These are phyloP conservation scores for Eurois occulta DNA, from an alignment of 2,888 invertebrate species.

Conservation along the genomic window DNA sequence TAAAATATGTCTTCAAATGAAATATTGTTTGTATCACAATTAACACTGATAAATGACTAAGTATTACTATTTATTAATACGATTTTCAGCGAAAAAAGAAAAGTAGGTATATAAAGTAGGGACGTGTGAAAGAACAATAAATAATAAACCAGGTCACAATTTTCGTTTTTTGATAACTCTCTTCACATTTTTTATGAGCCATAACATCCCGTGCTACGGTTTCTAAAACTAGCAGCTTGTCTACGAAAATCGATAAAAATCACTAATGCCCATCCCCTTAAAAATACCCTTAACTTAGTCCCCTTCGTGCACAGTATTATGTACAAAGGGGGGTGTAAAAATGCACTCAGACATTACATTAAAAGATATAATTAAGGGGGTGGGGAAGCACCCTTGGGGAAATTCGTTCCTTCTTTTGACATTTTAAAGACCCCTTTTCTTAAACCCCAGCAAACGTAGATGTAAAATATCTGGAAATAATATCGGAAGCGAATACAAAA, in stretches of 20 bases:
- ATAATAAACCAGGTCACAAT: neutral
- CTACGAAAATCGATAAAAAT: constrained; percentile 55
- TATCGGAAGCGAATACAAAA: neutral
- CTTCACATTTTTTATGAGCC: neutral
- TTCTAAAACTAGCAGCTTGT: neutral
- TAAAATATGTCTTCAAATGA: neutral
- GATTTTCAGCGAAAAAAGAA: no score
- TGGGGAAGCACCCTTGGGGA: constrained; percentile 84
- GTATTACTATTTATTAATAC: neutral
- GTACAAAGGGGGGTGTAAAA: constrained; percentile 84
- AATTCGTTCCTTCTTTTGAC: constrained; percentile 88
- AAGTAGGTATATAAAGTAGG: no score
- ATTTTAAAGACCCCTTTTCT: constrained; percentile 89
- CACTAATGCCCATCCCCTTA: constrained; percentile 63
- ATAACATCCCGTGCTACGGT: neutral
- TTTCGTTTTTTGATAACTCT: neutral
- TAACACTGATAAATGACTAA: neutral
- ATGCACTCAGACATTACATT: constrained; percentile 89
- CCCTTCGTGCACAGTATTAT: constrained; percentile 72
- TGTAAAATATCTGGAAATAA: constrained; percentile 57
- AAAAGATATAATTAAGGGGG: constrained; percentile 90
- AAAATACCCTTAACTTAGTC: constrained; percentile 69
- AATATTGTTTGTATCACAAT: neutral
- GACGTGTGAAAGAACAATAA: neutral
- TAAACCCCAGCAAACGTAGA: constrained; percentile 75